Evolutionary conservation across 2,797 vertebrate species (phyloP).

Genomic region (Rhinophrynus dorsalis): DNA sequence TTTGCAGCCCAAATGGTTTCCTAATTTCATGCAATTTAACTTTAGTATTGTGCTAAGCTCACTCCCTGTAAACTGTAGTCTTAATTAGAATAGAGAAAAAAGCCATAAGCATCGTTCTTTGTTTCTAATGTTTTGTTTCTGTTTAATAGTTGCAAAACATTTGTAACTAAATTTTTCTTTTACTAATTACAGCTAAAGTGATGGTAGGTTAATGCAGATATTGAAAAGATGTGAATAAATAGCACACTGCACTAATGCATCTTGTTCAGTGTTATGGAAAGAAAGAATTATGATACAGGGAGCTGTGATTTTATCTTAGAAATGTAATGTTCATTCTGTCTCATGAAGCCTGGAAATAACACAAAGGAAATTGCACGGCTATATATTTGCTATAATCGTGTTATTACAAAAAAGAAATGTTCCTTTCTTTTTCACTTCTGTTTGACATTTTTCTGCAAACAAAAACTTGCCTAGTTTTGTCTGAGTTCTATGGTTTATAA

Average conservation of each 20-base stretch:
- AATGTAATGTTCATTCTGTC: neutral
- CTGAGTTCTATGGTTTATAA: too few relatives aligned
- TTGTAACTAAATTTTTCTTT: conserved; percentile 27
- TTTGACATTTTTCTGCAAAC: too few relatives aligned
- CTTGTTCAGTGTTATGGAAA: neutral
- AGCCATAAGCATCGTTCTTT: conserved; percentile 32
- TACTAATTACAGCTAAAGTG: conserved; percentile 31
- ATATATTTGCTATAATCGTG: too few relatives aligned
- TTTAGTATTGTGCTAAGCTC: conserved; percentile 39
- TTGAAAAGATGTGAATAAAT: neutral
- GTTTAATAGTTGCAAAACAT: conserved; percentile 37
- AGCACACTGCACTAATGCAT: neutral
- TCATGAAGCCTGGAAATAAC: neutral
- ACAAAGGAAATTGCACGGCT: neutral
- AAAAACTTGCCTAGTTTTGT: too few relatives aligned
- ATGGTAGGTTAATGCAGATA: neutral
- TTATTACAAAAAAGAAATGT: too few relatives aligned
- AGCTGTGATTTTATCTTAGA: neutral
- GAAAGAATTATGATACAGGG: neutral
- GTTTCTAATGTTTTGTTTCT: conserved; percentile 39
- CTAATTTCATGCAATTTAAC: conserved; percentile 50
- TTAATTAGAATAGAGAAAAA: conserved; percentile 43
- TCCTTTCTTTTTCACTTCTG: too few relatives aligned
- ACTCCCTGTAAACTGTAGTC: conserved; percentile 45
- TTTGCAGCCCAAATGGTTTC: conserved; percentile 46